Evolutionary conservation across 2,113 vertebrate species (phyloP).

Genomic region (Archilochus colubris): DNA sequence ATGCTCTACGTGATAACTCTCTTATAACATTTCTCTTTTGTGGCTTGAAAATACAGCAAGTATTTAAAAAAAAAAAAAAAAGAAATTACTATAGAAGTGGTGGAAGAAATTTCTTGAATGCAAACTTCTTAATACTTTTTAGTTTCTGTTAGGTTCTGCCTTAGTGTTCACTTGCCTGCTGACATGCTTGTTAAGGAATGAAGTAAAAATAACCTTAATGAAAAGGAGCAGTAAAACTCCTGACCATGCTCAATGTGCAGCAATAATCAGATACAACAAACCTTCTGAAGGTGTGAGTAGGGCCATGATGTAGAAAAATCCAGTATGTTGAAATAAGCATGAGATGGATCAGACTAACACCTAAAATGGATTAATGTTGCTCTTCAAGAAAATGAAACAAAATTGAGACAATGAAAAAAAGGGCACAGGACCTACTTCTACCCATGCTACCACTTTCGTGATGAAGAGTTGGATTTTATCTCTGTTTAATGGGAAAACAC

Average conservation of each 20-base stretch:
- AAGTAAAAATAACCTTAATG: slow-evolving; percentile 14
- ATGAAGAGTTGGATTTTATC: background rate
- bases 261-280: background rate
- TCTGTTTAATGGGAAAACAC: background rate
- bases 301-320: background rate
- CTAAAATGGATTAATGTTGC: slow-evolving; percentile 17
- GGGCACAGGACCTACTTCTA: background rate
- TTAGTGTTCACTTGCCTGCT: slow-evolving; percentile 14
- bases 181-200: background rate
- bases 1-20: background rate
- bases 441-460: background rate
- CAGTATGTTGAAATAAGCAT: background rate
- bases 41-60: background rate
- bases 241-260: background rate
- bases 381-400: background rate
- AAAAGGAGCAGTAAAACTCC: slow-evolving; percentile 13
- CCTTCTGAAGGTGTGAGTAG: background rate
- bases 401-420: background rate
- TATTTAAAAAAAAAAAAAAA: background rate
- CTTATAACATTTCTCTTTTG: slow-evolving; percentile 1
- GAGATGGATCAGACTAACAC: background rate
- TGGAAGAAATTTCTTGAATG: background rate
- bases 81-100: background rate
- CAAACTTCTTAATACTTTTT: background rate
- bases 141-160: background rate